A percentile compares a stretch with the other conserved stretches of the same genome.
Evolutionary conservation across 1,140 invertebrate species (phyloP).

Genomic region (Pemphigus obesinymphae): DNA sequence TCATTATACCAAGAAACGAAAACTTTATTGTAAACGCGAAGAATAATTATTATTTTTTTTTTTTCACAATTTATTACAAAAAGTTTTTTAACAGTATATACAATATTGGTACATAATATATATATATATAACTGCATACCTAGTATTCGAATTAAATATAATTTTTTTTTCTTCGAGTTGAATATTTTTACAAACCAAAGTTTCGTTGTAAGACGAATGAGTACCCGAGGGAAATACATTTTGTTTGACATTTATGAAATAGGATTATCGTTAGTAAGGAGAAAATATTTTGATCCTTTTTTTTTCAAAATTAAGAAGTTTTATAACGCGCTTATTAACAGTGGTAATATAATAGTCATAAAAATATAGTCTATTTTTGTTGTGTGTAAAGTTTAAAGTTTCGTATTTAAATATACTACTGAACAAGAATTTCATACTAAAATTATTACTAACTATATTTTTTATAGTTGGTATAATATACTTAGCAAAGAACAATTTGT

Average conservation of each 20-base stretch:
- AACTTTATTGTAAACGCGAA: neutral
- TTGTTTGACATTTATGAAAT: neutral
- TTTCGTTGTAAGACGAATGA: too few relatives aligned
- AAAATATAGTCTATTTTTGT: too few relatives aligned
- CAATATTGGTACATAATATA: too few relatives aligned
- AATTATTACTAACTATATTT: too few relatives aligned
- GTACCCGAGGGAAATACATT: neutral
- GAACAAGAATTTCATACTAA: too few relatives aligned
- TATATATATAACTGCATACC: too few relatives aligned
- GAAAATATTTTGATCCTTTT: neutral
- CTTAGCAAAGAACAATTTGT: too few relatives aligned
- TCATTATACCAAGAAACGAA: neutral
- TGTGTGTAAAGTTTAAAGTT: too few relatives aligned
- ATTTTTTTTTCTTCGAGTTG: neutral
- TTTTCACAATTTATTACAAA: neutral
- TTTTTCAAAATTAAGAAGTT: neutral
- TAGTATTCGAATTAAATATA: neutral
- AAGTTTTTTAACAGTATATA: slow-evolving; percentile 7
- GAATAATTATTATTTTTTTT: neutral
- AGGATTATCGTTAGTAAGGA: neutral
- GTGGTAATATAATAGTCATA: neutral
- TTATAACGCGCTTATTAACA: neutral
- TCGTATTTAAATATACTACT: too few relatives aligned
- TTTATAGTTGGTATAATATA: too few relatives aligned
- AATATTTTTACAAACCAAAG: neutral